Percentiles rank a stretch among this genome's conserved stretches.
phyloP scores from a whole-genome alignment of 1,140 invertebrate genomes.

The Calliopsis andreniformis region DNA sequence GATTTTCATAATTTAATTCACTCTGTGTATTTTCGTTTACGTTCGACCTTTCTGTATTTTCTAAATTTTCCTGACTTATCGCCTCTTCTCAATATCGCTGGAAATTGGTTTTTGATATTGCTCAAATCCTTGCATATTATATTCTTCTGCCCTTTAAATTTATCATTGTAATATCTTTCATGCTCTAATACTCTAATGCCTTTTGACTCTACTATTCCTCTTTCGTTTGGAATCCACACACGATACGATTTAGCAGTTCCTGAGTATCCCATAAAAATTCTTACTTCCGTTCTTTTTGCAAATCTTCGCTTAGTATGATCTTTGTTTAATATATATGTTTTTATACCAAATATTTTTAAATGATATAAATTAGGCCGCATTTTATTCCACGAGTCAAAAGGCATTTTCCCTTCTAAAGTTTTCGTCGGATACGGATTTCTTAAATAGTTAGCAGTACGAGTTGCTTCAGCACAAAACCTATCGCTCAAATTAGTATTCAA shows the following conservation, averaged over 20 bases:
- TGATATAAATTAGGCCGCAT: slow-evolving; percentile 4
- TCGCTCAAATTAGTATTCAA: neutral
- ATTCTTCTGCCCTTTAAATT: neutral
- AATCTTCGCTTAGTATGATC: slow-evolving; percentile 10
- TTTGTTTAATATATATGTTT: slow-evolving; percentile 12
- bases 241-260: slow-evolving; percentile 3
- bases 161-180: too few species aligned
- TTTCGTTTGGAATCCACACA: slow-evolving; percentile 17
- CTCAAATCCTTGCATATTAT: neutral
- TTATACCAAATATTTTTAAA: slow-evolving; percentile 21
- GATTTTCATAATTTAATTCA: too few species aligned
- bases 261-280: slow-evolving; percentile 23
- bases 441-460: slow-evolving; percentile 23
- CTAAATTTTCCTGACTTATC: too few species aligned
- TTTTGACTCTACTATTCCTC: neutral
- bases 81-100: too few species aligned
- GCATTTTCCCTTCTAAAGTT: neutral
- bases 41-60: too few species aligned
- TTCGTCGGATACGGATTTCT: slow-evolving; percentile 22
- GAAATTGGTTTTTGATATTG: neutral
- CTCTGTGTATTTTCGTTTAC: too few species aligned
- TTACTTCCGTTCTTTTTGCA: slow-evolving; percentile 2
- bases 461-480: slow-evolving; percentile 14
- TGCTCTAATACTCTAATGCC: neutral
- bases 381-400: slow-evolving; percentile 9